Base-by-base conservation (phyloP, 2,888 invertebrate species). In the Dichetophora obliterata region DNA sequence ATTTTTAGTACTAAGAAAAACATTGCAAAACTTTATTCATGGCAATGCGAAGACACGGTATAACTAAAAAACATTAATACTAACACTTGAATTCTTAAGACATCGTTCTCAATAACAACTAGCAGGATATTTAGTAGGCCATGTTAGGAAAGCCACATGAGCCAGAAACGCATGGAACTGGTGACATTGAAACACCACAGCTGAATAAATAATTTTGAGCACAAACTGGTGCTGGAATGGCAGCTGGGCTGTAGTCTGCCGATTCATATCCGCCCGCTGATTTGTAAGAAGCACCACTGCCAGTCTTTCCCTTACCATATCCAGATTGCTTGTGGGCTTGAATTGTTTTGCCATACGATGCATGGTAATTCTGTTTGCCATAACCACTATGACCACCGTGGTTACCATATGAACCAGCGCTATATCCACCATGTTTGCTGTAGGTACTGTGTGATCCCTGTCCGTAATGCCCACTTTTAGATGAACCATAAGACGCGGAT, bases 191-290 rank as follows among this genome's bases (percentile, higher is more conserved):
- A 11, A 43, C 52, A 22, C 52, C 48, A 37, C 79, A 75, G 59
- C 75, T 74, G 19, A 75, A 27, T 3, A 68, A 2, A 43, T 72
- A 77, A 50, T 65, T 75, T 1, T 54, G 34, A 3, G 75, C 66
- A 57, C 75, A 76, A 1, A 31, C 50, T 27, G 79, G 77, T 11
- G 73, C 69, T 22, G 77, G 72, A 8, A 79, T 77, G 4, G 76
- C 68, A 16, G 52, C 63, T 16, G 27, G 48, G 4, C 65, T 54
- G 27, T 73, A 61, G 37, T 34, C 37, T 3, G 11, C 31, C 6
- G 57, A n/a, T 19, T 71, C 70, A 34, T 71, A 75, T 37, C 70
- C 63, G n/a, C 37, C 63, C 9, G 57, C 71, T 5, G 77, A 77
- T 19, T 71, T 75, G 24, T 74, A 74, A 8, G 74, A 65, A 61